Conservation (phyloP, 30 jellyfish, hydroid and myxozoan species). For the Chrysaora quinquecirrha region DNA sequence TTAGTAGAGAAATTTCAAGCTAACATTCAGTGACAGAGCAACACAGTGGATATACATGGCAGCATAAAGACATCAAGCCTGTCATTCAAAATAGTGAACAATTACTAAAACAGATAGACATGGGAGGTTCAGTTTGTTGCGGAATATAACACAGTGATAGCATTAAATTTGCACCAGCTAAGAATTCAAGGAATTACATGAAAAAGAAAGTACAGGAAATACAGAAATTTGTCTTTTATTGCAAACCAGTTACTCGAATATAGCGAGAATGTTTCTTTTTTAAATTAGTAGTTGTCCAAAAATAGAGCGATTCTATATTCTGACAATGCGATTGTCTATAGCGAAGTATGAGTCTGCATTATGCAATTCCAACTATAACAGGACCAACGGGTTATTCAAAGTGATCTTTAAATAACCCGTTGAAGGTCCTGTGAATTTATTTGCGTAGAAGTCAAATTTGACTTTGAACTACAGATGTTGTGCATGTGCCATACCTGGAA, state of each 20-base stretch:
- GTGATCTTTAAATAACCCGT: no score
- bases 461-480: no score
- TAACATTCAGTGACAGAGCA: background rate
- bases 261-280: background rate
- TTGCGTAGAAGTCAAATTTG: no score
- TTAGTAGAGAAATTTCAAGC: no score
- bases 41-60: background rate
- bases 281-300: background rate
- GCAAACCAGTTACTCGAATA: background rate
- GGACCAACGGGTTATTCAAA: no score
- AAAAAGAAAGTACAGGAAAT: background rate
- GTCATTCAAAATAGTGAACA: background rate
- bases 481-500: no score
- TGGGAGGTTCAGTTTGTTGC: background rate
- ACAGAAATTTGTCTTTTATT: background rate
- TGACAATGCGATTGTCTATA: background rate
- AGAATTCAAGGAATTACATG: background rate
- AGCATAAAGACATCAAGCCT: background rate
- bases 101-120: no score
- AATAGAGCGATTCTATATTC: background rate
- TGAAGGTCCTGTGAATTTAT: no score
- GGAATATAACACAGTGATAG: background rate
- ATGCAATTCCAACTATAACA: no score
- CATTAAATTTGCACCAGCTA: background rate
- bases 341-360: background rate